Conservation (phyloP, 2,113 vertebrate genomes). For the Aythya baeri region DNA sequence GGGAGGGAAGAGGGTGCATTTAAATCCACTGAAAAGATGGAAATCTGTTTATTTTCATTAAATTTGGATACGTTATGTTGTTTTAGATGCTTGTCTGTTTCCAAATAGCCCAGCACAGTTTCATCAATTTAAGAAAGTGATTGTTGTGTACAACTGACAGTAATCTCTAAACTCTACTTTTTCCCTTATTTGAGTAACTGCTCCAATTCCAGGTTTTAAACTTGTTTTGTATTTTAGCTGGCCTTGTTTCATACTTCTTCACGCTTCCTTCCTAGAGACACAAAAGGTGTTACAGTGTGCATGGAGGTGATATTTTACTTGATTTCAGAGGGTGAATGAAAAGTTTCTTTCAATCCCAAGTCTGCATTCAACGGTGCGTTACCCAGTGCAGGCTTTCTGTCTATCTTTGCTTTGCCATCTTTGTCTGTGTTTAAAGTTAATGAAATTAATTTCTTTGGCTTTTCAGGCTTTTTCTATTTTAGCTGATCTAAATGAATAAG, state of each 20-base stretch:
- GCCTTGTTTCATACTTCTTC: background rate
- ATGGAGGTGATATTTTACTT: background rate
- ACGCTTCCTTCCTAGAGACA: background rate
- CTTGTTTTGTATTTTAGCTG: background rate
- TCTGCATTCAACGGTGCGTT: background rate
- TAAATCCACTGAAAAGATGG: background rate
- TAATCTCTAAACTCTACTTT: background rate
- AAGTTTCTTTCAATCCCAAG: background rate
- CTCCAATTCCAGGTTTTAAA: background rate
- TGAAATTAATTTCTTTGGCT: background rate
- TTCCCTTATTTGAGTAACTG: background rate
- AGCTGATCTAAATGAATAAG: background rate
- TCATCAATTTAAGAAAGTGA: background rate
- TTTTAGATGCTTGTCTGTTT: background rate
- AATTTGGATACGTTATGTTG: background rate
- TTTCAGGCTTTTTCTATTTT: background rate
- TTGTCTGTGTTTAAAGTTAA: background rate
- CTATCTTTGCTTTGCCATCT: background rate
- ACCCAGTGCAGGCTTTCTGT: background rate
- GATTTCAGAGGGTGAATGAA: background rate
- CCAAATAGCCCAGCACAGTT: background rate
- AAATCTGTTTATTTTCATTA: background rate
- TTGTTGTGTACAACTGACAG: background rate
- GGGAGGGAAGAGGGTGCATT: background rate
- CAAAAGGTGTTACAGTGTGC: background rate